phyloP scores from a whole-genome alignment of 2,888 invertebrate species.

The Mycalesis mineus region DNA sequence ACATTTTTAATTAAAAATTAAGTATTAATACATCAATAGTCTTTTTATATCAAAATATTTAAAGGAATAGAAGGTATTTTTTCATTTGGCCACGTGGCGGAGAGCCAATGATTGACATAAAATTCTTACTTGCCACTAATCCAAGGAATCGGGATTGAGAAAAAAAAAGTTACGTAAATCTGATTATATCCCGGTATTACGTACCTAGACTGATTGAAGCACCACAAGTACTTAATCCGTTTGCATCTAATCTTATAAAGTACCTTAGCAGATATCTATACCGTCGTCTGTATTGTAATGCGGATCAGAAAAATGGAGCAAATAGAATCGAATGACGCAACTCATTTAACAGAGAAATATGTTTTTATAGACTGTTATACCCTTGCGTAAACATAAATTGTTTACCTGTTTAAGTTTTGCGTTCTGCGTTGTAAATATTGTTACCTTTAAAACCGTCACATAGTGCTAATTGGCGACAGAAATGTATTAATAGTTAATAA shows the following conservation, averaged over 20 bases:
- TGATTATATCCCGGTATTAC: conserved; percentile 57
- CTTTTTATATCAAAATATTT: too few relatives aligned
- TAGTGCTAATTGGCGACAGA: too few relatives aligned
- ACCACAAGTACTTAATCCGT: conserved; percentile 71
- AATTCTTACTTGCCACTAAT: conserved; percentile 7
- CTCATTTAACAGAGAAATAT: neutral
- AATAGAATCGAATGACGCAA: neutral
- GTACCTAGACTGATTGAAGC: conserved; percentile 60
- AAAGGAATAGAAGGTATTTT: too few relatives aligned
- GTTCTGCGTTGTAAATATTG: too few relatives aligned
- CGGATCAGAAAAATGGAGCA: conserved; percentile 7
- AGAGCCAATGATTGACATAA: neutral
- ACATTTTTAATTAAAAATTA: too few relatives aligned
- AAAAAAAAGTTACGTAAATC: conserved; percentile 40
- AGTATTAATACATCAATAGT: too few relatives aligned
- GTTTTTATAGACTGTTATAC: too few relatives aligned
- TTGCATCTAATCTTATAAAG: conserved; percentile 76
- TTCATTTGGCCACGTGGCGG: too few relatives aligned
- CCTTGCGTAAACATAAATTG: too few relatives aligned
- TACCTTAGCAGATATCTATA: conserved; percentile 56
- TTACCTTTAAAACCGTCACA: too few relatives aligned
- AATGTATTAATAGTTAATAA: too few relatives aligned
- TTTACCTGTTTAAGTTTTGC: too few relatives aligned
- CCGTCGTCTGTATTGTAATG: conserved; percentile 12
- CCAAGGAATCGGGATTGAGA: conserved; percentile 30